phyloP scores from a whole-genome alignment of 2,113 vertebrate genomes.

The Polypterus senegalus region DNA sequence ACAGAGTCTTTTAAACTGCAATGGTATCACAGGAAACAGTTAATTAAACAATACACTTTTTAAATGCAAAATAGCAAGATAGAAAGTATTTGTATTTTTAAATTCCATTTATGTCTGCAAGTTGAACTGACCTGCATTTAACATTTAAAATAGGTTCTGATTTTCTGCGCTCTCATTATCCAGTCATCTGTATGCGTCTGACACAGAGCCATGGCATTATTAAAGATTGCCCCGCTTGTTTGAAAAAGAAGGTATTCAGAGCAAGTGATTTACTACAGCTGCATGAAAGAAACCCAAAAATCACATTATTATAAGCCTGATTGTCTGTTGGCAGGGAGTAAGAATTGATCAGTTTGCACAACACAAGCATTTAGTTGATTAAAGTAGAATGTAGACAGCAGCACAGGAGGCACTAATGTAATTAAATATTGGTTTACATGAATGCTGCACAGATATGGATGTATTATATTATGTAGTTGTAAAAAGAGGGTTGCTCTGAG shows the following conservation, averaged over 20 bases:
- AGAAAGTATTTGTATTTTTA: not conserved
- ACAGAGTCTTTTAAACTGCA: no score
- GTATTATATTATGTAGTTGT: slow-evolving; percentile 6
- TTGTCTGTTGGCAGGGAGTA: slow-evolving; percentile 23
- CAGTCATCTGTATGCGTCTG: slow-evolving; percentile 35
- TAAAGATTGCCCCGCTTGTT: slow-evolving; percentile 28
- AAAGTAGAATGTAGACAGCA: slow-evolving; percentile 37
- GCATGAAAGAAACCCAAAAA: slow-evolving; percentile 30
- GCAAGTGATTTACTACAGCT: slow-evolving; percentile 43
- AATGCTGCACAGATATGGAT: slow-evolving; percentile 16
- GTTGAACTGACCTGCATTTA: slow-evolving; percentile 36
- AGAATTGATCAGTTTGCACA: not conserved
- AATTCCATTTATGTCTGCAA: slow-evolving; percentile 18
- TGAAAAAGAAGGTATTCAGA: not conserved
- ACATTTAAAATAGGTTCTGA: slow-evolving; percentile 37
- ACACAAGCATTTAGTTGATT: slow-evolving; percentile 23
- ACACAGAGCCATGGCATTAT: slow-evolving; percentile 38
- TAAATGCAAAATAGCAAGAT: no score
- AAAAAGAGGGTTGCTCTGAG: not conserved
- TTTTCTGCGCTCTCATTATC: slow-evolving; percentile 38
- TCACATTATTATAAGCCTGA: slow-evolving; percentile 48
- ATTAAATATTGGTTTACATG: slow-evolving; percentile 38
- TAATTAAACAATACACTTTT: no score
- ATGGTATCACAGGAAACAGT: no score
- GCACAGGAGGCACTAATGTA: slow-evolving; percentile 28